Evolutionary conservation across 1,140 invertebrate species (phyloP), one percentile per base, ranked within the genome.

Genomic region (Drosophila truncata): DNA sequence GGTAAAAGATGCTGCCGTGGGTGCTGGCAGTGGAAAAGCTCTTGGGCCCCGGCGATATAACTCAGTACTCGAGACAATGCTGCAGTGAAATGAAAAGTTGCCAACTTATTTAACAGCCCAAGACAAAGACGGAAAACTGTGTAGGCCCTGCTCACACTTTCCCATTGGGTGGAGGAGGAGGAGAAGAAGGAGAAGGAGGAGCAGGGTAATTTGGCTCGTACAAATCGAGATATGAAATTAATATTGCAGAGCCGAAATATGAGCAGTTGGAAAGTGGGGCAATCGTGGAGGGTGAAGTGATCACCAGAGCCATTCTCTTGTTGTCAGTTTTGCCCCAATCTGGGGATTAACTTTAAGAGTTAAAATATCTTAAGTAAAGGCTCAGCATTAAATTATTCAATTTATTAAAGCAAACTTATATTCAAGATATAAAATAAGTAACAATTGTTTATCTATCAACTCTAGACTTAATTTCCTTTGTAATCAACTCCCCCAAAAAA

Each of bases 71-170:
- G 69, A 80, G 76, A 86, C 83, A 88, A 83, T 78, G 80, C 74
- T 41, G 57, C 35, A 57, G 63, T 71, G 69, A 87, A 87, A 87
- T 82, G 84, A 87, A 87, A 87, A 87, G 83, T 88, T 88, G 72
- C 52, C 71, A 64, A 82, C 75, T 76, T 75, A 75, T 74, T 75
- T 74, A 73, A 73, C 69, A 61, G 72, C 69, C 69, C 72, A 46
- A 84, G 65, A 73, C 82, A 66, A 49, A 65, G 59, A 81, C 47
- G 75, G 59, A 60, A 74, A 70, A 61, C 50, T 37, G 50, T 60
- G 75, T 81, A 85, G 73, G 63, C 78, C 58, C 57, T 35, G 5
- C 31, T 11, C 8, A 18, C n/a, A 20, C 37, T 74, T 20, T 52
- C 18, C 18, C 29, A 2, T 33, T 20, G 6, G 11, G 6, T 0